Conservation (phyloP, 2,113 vertebrate genomes). For the Hemiprocne comata region DNA sequence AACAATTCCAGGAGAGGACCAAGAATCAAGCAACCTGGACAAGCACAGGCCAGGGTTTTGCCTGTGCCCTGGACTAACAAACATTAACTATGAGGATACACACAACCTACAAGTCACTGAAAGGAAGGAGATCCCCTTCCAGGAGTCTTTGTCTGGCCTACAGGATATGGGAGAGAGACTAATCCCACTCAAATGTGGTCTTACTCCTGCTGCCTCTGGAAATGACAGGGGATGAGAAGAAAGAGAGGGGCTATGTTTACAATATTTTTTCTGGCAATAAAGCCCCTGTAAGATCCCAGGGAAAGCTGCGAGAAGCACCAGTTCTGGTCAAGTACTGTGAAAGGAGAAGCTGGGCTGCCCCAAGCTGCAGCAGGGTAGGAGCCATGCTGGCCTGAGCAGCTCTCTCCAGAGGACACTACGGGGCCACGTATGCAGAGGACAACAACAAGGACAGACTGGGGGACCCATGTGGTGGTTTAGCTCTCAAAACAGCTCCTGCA, state of each 20-base stretch:
- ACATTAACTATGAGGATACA: background rate
- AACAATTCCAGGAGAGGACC: background rate
- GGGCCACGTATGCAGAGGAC: background rate
- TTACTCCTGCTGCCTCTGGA: background rate
- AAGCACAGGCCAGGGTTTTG: background rate
- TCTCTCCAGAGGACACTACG: background rate
- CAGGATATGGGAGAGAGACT: background rate
- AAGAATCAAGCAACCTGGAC: background rate
- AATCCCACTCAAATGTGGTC: background rate
- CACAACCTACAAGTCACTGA: background rate
- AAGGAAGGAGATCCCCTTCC: background rate
- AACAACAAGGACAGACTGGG: constrained; percentile 22
- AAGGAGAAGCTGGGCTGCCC: background rate
- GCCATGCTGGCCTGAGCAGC: background rate
- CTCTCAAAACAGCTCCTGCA: constrained; percentile 57
- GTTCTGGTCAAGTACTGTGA: background rate
- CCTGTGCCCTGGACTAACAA: background rate
- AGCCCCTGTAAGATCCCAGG: background rate
- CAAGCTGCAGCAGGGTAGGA: background rate
- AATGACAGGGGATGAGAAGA: background rate
- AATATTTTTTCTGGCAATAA: background rate
- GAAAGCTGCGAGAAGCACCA: background rate
- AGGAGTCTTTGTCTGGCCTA: background rate
- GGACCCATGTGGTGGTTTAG: constrained; percentile 44
- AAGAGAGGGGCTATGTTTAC: background rate